Percentiles rank a stretch among this genome's conserved stretches.
Evolutionary conservation across 2,888 invertebrate species (phyloP).

Genomic region (Cancer borealis): DNA sequence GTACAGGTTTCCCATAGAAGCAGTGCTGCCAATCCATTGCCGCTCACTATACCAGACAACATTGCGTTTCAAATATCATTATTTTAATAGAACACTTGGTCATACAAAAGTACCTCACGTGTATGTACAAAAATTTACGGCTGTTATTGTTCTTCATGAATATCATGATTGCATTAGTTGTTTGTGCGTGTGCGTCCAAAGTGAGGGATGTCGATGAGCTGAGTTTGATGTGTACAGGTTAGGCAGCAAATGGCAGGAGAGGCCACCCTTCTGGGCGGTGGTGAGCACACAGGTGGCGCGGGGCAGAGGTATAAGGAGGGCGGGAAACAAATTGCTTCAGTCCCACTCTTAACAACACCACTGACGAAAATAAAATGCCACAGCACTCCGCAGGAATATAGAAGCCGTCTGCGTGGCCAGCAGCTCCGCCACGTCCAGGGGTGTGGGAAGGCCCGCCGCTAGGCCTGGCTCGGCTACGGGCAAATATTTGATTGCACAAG

Average conservation of each 20-base stretch:
- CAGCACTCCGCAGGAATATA: background rate
- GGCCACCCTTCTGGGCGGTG: background rate
- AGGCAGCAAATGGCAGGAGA: background rate
- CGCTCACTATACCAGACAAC: background rate
- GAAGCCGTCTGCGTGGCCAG: background rate
- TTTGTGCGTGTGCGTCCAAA: background rate
- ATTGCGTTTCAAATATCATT: background rate
- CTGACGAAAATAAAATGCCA: background rate
- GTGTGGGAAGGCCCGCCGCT: slow-evolving; percentile 38
- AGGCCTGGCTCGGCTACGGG: slow-evolving; percentile 38
- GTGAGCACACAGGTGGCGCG: slow-evolving; percentile 34
- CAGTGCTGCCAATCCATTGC: slow-evolving; percentile 51
- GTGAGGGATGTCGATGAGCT: background rate
- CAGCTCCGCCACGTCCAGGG: background rate
- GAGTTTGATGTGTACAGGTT: slow-evolving; percentile 6
- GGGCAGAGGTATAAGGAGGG: background rate
- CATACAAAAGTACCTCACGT: no score
- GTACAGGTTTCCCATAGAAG: slow-evolving; percentile 66
- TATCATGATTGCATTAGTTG: background rate
- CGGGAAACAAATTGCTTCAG: slow-evolving; percentile 41
- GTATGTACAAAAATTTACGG: background rate
- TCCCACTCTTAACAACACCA: background rate
- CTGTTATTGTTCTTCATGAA: background rate
- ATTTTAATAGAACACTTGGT: background rate
- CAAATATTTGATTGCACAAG: slow-evolving; percentile 43